phyloP scores from a whole-genome alignment of 2,888 invertebrate species.

The Erebia aethiops region DNA sequence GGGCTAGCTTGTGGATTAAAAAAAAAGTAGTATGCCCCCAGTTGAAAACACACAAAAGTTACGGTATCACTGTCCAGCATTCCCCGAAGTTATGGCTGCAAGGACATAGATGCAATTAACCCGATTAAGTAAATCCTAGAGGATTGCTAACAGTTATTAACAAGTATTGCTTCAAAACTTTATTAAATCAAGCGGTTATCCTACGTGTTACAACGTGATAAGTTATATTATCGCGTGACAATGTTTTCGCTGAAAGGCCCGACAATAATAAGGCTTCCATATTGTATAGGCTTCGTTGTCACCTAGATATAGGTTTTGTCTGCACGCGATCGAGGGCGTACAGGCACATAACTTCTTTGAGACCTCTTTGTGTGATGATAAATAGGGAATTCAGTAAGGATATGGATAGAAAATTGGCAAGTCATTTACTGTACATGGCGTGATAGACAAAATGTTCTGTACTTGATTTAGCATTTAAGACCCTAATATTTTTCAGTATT shows the following conservation, averaged over 20 bases:
- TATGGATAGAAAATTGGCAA: slow-evolving; percentile 7
- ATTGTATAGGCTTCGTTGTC: slow-evolving; percentile 62
- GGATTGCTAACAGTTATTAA: background rate
- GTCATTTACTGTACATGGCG: slow-evolving; percentile 7
- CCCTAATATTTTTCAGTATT: background rate
- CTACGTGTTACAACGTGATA: slow-evolving; percentile 45
- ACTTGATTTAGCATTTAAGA: background rate
- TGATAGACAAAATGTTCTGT: slow-evolving; percentile 4
- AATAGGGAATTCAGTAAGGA: background rate
- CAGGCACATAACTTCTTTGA: slow-evolving; percentile 21
- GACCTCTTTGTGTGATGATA: slow-evolving; percentile 22
- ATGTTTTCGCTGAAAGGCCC: slow-evolving; percentile 26
- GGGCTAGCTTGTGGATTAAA: too few relatives aligned
- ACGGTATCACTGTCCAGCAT: too few relatives aligned
- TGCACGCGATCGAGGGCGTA: slow-evolving; percentile 46
- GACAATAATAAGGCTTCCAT: slow-evolving; percentile 65
- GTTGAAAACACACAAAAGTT: too few relatives aligned
- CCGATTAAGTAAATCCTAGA: too few relatives aligned
- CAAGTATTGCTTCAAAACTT: background rate
- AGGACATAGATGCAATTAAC: too few relatives aligned
- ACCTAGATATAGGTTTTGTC: slow-evolving; percentile 56
- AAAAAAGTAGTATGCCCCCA: too few relatives aligned
- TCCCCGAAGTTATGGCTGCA: too few relatives aligned
- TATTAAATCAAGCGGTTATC: slow-evolving; percentile 46
- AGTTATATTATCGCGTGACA: slow-evolving; percentile 48